phyloP scores from a whole-genome alignment of 2,113 vertebrate genomes.

The Eulemur macaco region DNA sequence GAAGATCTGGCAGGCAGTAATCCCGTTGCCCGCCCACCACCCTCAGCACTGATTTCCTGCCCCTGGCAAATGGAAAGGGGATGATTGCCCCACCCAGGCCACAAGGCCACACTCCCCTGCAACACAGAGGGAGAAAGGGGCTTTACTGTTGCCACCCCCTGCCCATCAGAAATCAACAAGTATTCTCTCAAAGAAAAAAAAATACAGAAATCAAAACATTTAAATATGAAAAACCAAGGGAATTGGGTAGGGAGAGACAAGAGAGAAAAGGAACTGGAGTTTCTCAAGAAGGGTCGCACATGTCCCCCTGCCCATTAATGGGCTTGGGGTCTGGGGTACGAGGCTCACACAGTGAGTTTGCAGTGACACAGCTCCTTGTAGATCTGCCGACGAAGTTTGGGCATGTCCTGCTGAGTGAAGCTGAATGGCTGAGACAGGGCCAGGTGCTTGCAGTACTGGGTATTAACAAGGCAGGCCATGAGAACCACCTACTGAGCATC shows the following conservation, averaged over 20 bases:
- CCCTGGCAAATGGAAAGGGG: slow-evolving; percentile 33
- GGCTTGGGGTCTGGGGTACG: slow-evolving; percentile 48
- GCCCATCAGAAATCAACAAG: slow-evolving; percentile 63
- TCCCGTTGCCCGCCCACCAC: slow-evolving; percentile 62
- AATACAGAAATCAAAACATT: slow-evolving; percentile 78
- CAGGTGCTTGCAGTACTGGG: slow-evolving; percentile 95
- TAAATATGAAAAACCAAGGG: slow-evolving; percentile 80
- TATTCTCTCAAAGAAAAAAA: slow-evolving; percentile 71
- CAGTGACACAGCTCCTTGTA: slow-evolving; percentile 97
- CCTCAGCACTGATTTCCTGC: slow-evolving; percentile 67
- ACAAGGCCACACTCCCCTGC: slow-evolving; percentile 34
- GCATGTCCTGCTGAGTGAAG: slow-evolving; percentile 96
- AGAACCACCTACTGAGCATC: neutral
- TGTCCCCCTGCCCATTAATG: slow-evolving; percentile 27
- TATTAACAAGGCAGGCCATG: slow-evolving; percentile 63
- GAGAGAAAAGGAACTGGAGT: slow-evolving; percentile 59
- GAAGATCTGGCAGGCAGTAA: slow-evolving; percentile 75
- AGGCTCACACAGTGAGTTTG: slow-evolving; percentile 92
- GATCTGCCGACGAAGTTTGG: slow-evolving; percentile 93
- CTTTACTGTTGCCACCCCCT: slow-evolving; percentile 19
- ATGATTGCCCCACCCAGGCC: slow-evolving; percentile 28
- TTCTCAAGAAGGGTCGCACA: slow-evolving; percentile 63
- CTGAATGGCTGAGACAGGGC: slow-evolving; percentile 91
- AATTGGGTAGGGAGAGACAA: neutral
- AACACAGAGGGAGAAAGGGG: slow-evolving; percentile 8